Conservation (phyloP, 2,113 vertebrate species). For the Procavia capensis region DNA sequence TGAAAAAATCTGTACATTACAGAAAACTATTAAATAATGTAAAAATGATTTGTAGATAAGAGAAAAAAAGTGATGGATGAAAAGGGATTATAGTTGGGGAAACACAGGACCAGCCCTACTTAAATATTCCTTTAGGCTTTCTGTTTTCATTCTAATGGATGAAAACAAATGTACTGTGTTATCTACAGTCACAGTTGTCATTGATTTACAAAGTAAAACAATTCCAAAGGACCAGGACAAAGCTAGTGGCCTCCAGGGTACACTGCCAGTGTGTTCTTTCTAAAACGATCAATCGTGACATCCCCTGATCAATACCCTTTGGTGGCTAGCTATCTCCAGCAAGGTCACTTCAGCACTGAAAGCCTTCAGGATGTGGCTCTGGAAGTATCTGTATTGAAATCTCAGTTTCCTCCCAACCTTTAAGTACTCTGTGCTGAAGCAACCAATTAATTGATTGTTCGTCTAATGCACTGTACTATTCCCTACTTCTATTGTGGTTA, state of each 20-base stretch:
- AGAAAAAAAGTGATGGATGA: background rate
- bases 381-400: background rate
- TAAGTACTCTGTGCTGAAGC: background rate
- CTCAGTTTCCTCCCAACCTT: background rate
- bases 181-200: background rate
- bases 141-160: constrained; percentile 5
- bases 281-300: background rate
- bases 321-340: accelerated
- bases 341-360: background rate
- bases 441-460: background rate
- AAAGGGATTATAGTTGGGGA: background rate
- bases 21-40: background rate
- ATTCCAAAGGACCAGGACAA: background rate
- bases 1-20: background rate
- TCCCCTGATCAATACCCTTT: background rate
- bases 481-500: background rate
- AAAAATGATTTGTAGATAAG: background rate
- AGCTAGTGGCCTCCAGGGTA: background rate
- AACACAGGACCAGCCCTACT: background rate
- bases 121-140: background rate
- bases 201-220: background rate
- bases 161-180: background rate
- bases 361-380: background rate
- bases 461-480: background rate
- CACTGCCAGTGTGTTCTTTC: background rate